A percentile compares a stretch with the other conserved stretches of the same genome.
Evolutionary conservation across 2,797 vertebrate species (phyloP).

Genomic region (Tokudaia muenninki): DNA sequence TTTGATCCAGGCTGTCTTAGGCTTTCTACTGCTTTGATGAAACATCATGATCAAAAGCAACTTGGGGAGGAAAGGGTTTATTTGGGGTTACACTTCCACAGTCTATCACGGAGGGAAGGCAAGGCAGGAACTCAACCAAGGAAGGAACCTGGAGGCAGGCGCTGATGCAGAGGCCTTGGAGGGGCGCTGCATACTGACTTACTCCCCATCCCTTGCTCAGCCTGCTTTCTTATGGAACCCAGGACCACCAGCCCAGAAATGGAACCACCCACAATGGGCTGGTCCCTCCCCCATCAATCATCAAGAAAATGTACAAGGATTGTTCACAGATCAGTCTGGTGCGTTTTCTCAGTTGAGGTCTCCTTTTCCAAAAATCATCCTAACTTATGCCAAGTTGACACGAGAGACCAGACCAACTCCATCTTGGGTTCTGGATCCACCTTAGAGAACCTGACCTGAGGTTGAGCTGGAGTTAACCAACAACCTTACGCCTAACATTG

Average conservation of each 20-base stretch:
- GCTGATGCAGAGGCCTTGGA: neutral
- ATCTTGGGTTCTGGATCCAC: too few species aligned
- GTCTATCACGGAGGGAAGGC: neutral
- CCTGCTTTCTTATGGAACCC: neutral
- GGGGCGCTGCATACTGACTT: neutral
- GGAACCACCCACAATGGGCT: neutral
- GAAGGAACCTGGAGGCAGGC: neutral
- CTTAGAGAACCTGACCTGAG: too few species aligned
- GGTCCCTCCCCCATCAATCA: neutral
- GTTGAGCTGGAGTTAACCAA: too few species aligned
- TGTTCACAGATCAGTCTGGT: neutral
- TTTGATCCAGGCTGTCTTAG: neutral
- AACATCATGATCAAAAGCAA: neutral
- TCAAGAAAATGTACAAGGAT: neutral
- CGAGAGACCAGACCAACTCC: too few species aligned
- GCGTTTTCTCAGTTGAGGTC: neutral
- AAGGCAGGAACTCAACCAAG: neutral
- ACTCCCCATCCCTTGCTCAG: neutral
- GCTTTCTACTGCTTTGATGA: neutral
- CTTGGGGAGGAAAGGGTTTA: neutral
- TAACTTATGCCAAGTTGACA: neutral
- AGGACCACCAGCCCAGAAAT: neutral
- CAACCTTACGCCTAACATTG: too few species aligned
- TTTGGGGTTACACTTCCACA: neutral
- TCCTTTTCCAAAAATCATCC: neutral